Conservation (phyloP, 2,888 invertebrate species). For the Apoda limacodes region DNA sequence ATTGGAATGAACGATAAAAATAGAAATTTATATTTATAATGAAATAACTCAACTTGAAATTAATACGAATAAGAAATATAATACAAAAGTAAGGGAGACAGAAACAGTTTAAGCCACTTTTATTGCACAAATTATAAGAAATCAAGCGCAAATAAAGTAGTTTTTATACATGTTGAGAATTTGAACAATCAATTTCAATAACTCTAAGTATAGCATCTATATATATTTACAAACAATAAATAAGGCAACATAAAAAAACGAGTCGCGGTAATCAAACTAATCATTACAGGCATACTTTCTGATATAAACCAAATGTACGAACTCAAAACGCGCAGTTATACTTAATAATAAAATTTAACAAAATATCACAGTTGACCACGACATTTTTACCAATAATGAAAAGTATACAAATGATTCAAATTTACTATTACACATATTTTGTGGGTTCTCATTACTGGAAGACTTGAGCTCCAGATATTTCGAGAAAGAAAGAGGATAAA, state of each 20-base stretch:
- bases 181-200: slow-evolving; percentile 43
- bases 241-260: slow-evolving; percentile 54
- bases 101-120: slow-evolving; percentile 36
- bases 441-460: too few relatives aligned
- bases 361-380: slow-evolving; percentile 70
- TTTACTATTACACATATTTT: too few relatives aligned
- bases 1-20: slow-evolving; percentile 69
- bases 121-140: slow-evolving; percentile 50
- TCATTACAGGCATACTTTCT: slow-evolving; percentile 32
- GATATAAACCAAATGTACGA: slow-evolving; percentile 35
- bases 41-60: slow-evolving; percentile 62
- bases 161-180: slow-evolving; percentile 30
- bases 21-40: slow-evolving; percentile 61
- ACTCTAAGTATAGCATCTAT: slow-evolving; percentile 30
- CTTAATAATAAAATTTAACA: slow-evolving; percentile 66
- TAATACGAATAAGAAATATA: slow-evolving; percentile 30
- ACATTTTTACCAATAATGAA: slow-evolving; percentile 39
- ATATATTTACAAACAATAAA: slow-evolving; percentile 67
- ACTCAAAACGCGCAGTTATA: slow-evolving; percentile 42
- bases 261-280: slow-evolving; percentile 35
- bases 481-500: too few relatives aligned
- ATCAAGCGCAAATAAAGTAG: slow-evolving; percentile 25
- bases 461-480: too few relatives aligned
- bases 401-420: too few relatives aligned
- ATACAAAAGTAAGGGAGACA: slow-evolving; percentile 22